These are phyloP conservation scores for Monarcha castaneiventris DNA, from an alignment of 2,113 vertebrate species.

Conservation along the genomic window DNA sequence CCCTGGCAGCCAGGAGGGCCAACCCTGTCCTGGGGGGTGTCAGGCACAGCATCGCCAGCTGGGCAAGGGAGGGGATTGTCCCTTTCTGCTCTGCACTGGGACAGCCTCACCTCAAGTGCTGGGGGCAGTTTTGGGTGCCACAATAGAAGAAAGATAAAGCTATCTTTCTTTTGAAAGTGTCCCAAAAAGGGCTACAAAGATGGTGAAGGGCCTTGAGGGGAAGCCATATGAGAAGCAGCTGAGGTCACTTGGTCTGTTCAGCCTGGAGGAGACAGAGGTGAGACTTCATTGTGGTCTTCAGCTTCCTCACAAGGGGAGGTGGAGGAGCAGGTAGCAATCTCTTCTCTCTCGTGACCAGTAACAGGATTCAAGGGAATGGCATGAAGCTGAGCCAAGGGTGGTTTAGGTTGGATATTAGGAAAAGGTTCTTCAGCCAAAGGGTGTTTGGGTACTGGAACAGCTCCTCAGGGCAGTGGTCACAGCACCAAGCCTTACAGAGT, in stretches of 20 bases:
- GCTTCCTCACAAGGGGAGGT: background rate
- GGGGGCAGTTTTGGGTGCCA: background rate
- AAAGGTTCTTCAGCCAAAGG: background rate
- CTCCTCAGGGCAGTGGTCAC: background rate
- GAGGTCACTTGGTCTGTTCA: background rate
- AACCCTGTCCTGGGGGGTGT: rapidly evolving
- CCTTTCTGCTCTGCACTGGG: rapidly evolving
- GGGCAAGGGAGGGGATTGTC: background rate
- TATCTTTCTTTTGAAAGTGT: background rate
- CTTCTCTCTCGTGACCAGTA: background rate
- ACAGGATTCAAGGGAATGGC: background rate
- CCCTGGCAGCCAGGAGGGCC: background rate
- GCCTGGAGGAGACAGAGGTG: background rate
- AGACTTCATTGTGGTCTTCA: background rate
- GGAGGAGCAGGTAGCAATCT: background rate
- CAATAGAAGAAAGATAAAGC: background rate
- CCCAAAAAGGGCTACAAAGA: background rate
- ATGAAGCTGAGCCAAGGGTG: background rate
- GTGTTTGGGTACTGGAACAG: background rate
- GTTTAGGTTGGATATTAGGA: background rate
- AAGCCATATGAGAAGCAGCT: background rate
- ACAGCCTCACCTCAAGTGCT: rapidly evolving
- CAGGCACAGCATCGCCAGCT: rapidly evolving
- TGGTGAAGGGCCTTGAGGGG: background rate
- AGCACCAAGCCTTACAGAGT: background rate